A percentile compares a stretch with the other conserved stretches of the same genome.
Evolutionary conservation across 2,797 vertebrate genomes (phyloP).

Genomic region (Hemibagrus guttatus): DNA sequence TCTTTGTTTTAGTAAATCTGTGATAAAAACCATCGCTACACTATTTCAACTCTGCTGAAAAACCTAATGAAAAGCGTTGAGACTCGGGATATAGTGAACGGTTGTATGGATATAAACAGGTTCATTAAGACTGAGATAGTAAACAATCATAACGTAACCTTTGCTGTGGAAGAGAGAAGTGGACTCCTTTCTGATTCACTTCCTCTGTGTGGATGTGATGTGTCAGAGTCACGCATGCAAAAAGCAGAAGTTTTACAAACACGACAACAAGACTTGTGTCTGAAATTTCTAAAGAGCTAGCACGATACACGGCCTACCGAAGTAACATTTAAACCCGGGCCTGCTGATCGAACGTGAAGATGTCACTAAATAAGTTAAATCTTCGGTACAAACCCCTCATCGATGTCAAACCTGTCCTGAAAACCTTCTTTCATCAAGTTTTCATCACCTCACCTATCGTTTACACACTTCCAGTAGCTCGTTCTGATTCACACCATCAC

Average conservation of each 20-base stretch:
- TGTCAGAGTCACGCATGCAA: not conserved
- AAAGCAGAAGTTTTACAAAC: constrained; percentile 31
- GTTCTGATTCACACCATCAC: not conserved
- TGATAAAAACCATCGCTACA: no score
- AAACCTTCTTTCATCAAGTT: not conserved
- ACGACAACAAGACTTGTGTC: not conserved
- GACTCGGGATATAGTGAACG: not conserved
- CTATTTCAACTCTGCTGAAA: not conserved
- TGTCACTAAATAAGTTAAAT: not conserved
- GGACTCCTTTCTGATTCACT: constrained; percentile 30
- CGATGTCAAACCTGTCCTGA: not conserved
- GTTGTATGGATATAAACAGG: not conserved
- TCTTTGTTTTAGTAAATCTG: not conserved
- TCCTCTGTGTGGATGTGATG: constrained; percentile 2
- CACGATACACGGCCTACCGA: not conserved
- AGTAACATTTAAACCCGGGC: not conserved
- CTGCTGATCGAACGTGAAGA: not conserved
- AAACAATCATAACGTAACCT: not conserved
- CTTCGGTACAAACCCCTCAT: not conserved
- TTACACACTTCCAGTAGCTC: constrained; percentile 19
- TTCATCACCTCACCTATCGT: not conserved
- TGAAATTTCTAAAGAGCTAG: not conserved
- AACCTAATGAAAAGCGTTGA: not conserved
- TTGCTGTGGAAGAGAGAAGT: not conserved
- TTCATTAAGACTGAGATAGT: not conserved